Base-by-base conservation (phyloP, 2,113 vertebrate genomes). In the Sander lucioperca region DNA sequence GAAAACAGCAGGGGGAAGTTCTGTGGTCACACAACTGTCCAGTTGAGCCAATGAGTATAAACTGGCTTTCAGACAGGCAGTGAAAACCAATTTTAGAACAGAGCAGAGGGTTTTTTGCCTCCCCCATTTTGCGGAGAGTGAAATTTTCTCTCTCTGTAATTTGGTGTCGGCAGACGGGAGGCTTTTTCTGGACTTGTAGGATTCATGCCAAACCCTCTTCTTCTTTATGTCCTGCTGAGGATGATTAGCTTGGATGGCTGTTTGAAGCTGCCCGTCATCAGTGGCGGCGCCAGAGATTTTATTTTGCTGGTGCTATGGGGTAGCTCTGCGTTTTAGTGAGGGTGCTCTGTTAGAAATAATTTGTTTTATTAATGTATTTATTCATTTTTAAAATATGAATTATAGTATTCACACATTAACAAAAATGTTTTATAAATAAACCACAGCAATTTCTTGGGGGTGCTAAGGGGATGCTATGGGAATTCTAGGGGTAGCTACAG, bases 111-210 rank as follows among this genome's bases (percentile, higher is more conserved):
- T 68, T 68, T 68, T 30, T 67, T 18, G 25, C 6, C 8, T 56
- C 51, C 53, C 53, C 33, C 36, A 10, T 14, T 56, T 57, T 25
- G 33, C 13, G 14, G 54, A 47, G 15, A 36, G 13, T 25, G 43
- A 50, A 19, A 43, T 21, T 72, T 62, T 71, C 33, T 62, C 48
- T 74, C 56, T 80, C 65, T 80, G 77, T 75, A 84, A 75, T 84
- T 79, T 68, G 39, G 23, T 18, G 0, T 56, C 15, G 19, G 54
- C 45, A 56, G 57, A 74, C 12, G 14, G 36, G 53, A 77, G 43
- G 51, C 68, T 72, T 50, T 65, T 71, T 77, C 53, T 6, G 9
- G 59, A 30, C 62, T 73, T 33, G 45, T 50, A n/a, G 75, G 62
- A 58, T 50, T 66, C 45, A 45, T 72, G 58, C 58, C 74, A 83